Evolutionary conservation across 1,140 invertebrate species (phyloP).

Genomic region (Steinernema feltiae): DNA sequence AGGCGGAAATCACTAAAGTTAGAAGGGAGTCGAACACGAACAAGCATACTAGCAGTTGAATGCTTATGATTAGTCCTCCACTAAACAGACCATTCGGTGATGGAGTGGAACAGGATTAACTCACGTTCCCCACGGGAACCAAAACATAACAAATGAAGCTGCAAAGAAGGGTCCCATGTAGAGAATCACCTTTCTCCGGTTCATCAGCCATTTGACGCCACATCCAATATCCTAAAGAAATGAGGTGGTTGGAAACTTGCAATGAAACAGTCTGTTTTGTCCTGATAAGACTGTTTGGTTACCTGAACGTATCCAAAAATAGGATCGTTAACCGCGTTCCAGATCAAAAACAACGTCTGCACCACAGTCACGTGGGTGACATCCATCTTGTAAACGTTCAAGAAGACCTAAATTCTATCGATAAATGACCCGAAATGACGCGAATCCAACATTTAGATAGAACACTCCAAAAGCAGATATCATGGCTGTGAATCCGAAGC

Average conservation of each 20-base stretch:
- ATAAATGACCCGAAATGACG: background rate
- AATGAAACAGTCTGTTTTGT: background rate
- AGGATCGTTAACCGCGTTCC: slow-evolving; percentile 60
- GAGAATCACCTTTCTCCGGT: slow-evolving; percentile 56
- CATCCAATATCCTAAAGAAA: slow-evolving; percentile 39
- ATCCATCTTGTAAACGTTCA: slow-evolving; percentile 57
- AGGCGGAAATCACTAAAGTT: slow-evolving; percentile 58
- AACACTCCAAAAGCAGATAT: background rate
- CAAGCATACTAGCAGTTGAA: slow-evolving; percentile 57
- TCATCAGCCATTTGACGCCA: slow-evolving; percentile 49
- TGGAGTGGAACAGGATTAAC: slow-evolving; percentile 14
- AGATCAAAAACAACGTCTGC: slow-evolving; percentile 58
- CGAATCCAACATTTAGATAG: background rate
- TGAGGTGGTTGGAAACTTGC: too few species aligned
- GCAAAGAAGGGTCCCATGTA: slow-evolving; percentile 58
- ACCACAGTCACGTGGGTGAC: slow-evolving; percentile 57
- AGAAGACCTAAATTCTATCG: slow-evolving; percentile 49
- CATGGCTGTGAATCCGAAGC: background rate
- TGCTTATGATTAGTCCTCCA: slow-evolving; percentile 32
- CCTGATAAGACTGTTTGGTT: too few species aligned
- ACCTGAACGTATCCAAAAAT: slow-evolving; percentile 59
- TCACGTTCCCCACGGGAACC: slow-evolving; percentile 58
- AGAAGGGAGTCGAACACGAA: slow-evolving; percentile 59
- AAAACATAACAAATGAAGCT: slow-evolving; percentile 58
- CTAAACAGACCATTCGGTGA: slow-evolving; percentile 1